Base-by-base conservation (phyloP, 2,113 vertebrate genomes). In the Nipponia nippon region DNA sequence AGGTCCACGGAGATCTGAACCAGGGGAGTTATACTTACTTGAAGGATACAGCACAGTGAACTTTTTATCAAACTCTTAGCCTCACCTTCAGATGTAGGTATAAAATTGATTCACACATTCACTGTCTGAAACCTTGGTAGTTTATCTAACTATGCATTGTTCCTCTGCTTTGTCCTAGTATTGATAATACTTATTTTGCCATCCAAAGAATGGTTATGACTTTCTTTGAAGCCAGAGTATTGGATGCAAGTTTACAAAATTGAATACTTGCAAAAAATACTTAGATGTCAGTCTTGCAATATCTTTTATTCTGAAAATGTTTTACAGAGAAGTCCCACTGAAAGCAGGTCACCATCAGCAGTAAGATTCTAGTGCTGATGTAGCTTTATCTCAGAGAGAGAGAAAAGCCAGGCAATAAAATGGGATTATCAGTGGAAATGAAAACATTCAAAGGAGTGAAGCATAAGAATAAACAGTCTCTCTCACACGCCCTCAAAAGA, bases 361-460 rank as follows among this genome's bases (percentile, higher is more conserved):
- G 46, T 93, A 76, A 82, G 58, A 89, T 61, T 80, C 61, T 59
- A 73, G 55, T 2, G 7, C 56, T 91, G 89, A 81, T 46, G 46
- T 10, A 50, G 66, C 70, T 95, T 93, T 89, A 59, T 94, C 80
- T 89, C 34, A 30, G 85, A 86, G 29, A n/a, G 61, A 67, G 69
- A 79, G 29, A 91, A 82, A 85, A 92, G 55, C 23, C 63, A 81
- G 73, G 34, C 29, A 92, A 91, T 85, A 90, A 95, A 91, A 83
- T 55, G 42, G 40, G 40, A 88, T 95, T 93, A 78, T 91, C 42
- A 75, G 77, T 93, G 55, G 42, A 94, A 96, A 96, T 79, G 13
- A 89, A 95, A 97, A 78, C 73, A 94, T 83, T 70, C 38, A 71
- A 42, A 90, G 56, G 59, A 83, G 66, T 55, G 55, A 91, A 90